Evolutionary conservation across 2,797 vertebrate genomes (phyloP).

Genomic region (Acomys russatus): DNA sequence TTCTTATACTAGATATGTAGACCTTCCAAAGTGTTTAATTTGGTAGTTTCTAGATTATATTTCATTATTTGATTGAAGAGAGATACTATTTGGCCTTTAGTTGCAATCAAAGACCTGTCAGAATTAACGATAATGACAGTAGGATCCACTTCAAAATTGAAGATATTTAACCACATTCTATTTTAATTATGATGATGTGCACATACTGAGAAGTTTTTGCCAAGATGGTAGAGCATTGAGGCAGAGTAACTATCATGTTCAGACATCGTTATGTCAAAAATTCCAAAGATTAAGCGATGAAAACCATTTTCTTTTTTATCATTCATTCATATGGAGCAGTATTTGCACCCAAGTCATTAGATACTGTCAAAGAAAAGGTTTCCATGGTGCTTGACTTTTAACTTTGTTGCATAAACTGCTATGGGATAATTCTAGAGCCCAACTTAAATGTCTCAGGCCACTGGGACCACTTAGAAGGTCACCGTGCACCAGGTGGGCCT

Average conservation of each 20-base stretch:
- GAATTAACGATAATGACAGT: constrained; percentile 53
- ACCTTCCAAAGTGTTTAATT: constrained; percentile 37
- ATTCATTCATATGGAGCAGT: background rate
- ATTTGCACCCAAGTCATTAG: constrained; percentile 6
- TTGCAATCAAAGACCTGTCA: constrained; percentile 23
- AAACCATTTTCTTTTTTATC: constrained; percentile 22
- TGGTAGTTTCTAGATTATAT: constrained; percentile 31
- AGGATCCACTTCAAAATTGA: constrained; percentile 37
- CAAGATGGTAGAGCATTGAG: background rate
- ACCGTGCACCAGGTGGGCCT: constrained; percentile 7
- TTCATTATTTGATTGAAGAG: constrained; percentile 60
- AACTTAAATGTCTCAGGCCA: constrained; percentile 51
- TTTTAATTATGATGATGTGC: constrained; percentile 38
- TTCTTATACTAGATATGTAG: background rate
- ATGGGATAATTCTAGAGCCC: constrained; percentile 5
- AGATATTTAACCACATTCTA: background rate
- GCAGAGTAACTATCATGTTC: constrained; percentile 20
- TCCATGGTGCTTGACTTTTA: background rate
- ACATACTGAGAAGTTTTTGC: background rate
- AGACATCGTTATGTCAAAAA: background rate
- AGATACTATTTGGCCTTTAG: constrained; percentile 54
- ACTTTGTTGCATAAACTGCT: background rate
- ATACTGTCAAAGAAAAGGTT: constrained; percentile 15
- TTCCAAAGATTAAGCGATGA: background rate
- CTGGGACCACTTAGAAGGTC: constrained; percentile 39